These are phyloP conservation scores for Lamprotornis superbus DNA, from an alignment of 2,113 vertebrate species.

Conservation along the genomic window DNA sequence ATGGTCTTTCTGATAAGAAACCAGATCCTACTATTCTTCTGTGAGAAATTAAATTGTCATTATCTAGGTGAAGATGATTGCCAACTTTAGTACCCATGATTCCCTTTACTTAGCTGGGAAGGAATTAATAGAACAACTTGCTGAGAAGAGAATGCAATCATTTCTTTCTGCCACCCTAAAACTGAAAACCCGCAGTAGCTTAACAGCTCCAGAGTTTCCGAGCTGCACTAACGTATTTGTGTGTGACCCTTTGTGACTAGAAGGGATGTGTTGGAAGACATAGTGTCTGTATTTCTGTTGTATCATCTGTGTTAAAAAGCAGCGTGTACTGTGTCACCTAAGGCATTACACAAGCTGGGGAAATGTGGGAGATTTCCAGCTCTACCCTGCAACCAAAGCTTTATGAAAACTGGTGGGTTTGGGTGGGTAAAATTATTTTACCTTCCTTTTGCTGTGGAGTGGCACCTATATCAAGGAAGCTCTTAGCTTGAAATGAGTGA, in stretches of 20 bases:
- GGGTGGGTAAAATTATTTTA: neutral
- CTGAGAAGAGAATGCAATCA: neutral
- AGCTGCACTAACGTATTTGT: accelerated
- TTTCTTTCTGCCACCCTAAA: neutral
- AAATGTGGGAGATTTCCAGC: neutral
- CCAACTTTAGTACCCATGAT: neutral
- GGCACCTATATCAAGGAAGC: neutral
- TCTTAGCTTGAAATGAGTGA: neutral
- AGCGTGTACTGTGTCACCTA: neutral
- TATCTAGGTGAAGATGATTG: neutral
- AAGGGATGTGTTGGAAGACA: neutral
- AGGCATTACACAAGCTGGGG: neutral
- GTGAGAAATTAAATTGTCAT: neutral
- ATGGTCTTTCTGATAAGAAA: neutral
- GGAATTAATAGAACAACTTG: neutral
- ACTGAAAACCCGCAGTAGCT: neutral
- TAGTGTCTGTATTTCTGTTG: neutral
- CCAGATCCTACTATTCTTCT: neutral
- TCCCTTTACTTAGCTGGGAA: neutral
- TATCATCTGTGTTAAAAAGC: neutral
- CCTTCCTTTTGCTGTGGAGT: neutral
- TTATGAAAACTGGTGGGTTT: neutral
- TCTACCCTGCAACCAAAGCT: neutral
- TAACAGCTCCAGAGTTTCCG: neutral
- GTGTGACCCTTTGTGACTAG: neutral